A percentile compares a stretch with the other conserved stretches of the same genome.
phyloP scores from a whole-genome alignment of 2,113 vertebrate genomes.

The Cercocebus atys region DNA sequence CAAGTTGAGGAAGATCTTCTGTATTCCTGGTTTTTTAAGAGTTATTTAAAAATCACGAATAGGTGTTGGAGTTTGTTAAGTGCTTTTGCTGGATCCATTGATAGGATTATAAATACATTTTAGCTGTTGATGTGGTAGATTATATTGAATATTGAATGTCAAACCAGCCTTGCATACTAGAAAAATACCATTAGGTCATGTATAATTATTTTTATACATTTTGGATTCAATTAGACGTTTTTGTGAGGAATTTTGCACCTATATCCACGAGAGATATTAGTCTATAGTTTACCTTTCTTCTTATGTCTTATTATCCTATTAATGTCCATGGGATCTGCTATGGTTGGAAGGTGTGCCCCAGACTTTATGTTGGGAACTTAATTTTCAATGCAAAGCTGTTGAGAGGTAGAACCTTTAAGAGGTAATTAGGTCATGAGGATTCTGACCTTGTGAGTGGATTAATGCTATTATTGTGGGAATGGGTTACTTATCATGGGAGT shows the following conservation, averaged over 20 bases:
- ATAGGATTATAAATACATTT: neutral
- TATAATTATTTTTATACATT: neutral
- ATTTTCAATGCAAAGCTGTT: neutral
- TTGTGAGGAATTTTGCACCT: neutral
- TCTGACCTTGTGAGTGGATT: neutral
- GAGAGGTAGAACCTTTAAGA: neutral
- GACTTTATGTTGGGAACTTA: neutral
- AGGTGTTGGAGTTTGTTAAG: neutral
- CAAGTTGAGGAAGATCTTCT: neutral
- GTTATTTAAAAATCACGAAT: neutral
- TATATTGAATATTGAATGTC: neutral
- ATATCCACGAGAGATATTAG: neutral
- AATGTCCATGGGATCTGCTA: neutral
- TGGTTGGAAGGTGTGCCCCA: neutral
- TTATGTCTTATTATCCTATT: neutral
- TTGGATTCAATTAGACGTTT: neutral
- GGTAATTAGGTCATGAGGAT: neutral
- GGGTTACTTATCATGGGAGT: neutral
- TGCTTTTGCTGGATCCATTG: neutral
- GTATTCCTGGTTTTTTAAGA: neutral
- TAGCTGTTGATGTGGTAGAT: neutral
- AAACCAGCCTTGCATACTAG: neutral
- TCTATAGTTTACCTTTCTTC: neutral
- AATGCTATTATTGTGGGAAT: neutral
- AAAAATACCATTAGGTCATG: neutral